Evolutionary conservation across 2,797 vertebrate genomes (phyloP).

Genomic region (Tympanoctomys barrerae): DNA sequence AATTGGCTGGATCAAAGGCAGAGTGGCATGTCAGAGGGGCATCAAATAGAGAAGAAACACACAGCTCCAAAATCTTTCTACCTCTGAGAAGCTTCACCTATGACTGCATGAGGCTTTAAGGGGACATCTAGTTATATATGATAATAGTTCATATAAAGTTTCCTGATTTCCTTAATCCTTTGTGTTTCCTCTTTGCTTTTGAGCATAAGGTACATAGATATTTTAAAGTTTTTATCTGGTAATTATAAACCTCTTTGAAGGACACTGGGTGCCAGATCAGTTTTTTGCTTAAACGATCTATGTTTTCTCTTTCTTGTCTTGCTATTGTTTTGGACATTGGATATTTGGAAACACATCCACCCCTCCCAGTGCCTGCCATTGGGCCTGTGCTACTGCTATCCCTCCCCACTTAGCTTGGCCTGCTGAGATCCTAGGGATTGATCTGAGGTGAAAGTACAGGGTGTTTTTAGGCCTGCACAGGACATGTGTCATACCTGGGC

Average conservation of each 20-base stretch:
- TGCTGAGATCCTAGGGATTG: neutral
- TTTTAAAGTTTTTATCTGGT: neutral
- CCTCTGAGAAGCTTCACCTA: neutral
- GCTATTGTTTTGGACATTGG: neutral
- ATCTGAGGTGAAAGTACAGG: accelerated
- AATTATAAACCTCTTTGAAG: neutral
- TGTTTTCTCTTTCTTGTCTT: neutral
- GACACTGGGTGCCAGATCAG: neutral
- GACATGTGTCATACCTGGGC: too few relatives aligned
- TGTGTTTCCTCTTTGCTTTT: neutral
- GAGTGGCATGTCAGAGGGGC: neutral
- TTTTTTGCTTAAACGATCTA: neutral
- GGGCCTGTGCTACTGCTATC: neutral
- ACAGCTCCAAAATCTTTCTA: neutral
- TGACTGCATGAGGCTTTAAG: neutral
- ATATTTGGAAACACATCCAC: neutral
- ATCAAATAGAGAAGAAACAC: neutral
- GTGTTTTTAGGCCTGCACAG: neutral
- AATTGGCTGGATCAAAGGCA: neutral
- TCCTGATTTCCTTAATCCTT: neutral
- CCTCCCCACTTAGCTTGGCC: too few relatives aligned
- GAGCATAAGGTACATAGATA: neutral
- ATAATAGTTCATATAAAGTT: neutral
- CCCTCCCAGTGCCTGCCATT: neutral
- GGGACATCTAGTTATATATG: neutral